phyloP scores from a whole-genome alignment of 2,888 invertebrate genomes.

The Pollenia angustigena region DNA sequence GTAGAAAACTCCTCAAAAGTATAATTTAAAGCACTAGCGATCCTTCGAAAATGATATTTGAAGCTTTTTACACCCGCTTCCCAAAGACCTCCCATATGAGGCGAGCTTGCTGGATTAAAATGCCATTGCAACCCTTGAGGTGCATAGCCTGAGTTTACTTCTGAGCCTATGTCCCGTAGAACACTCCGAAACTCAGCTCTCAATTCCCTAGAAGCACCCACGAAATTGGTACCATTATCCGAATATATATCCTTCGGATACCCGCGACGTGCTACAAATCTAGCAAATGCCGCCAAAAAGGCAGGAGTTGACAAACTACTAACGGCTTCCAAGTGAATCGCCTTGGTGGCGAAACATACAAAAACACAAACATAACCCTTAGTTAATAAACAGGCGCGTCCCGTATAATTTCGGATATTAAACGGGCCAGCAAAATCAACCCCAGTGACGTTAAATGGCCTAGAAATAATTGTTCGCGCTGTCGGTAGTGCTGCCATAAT shows the following conservation, averaged over 20 bases:
- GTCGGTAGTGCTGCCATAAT: background rate
- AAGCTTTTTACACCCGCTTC: too few species aligned
- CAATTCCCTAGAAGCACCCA: background rate
- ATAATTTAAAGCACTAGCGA: conserved; percentile 32
- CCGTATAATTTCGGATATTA: background rate
- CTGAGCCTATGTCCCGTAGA: background rate
- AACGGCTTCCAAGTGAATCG: conserved; percentile 13
- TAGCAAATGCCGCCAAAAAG: background rate
- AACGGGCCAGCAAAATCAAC: background rate
- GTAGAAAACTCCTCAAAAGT: conserved; percentile 65
- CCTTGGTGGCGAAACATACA: conserved; percentile 38
- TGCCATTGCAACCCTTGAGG: background rate
- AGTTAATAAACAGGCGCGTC: background rate
- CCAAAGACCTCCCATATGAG: background rate
- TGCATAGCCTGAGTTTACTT: background rate
- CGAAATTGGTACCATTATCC: background rate
- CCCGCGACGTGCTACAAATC: background rate
- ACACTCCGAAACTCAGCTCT: background rate
- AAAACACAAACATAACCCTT: conserved; percentile 24
- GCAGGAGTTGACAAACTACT: conserved; percentile 6
- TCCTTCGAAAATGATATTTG: conserved; percentile 54
- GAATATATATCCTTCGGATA: background rate
- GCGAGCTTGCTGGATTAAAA: background rate
- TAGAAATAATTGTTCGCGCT: background rate
- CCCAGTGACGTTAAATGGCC: background rate